phyloP scores from a whole-genome alignment of 2,797 vertebrate genomes.

The Enteromius mattozi region DNA sequence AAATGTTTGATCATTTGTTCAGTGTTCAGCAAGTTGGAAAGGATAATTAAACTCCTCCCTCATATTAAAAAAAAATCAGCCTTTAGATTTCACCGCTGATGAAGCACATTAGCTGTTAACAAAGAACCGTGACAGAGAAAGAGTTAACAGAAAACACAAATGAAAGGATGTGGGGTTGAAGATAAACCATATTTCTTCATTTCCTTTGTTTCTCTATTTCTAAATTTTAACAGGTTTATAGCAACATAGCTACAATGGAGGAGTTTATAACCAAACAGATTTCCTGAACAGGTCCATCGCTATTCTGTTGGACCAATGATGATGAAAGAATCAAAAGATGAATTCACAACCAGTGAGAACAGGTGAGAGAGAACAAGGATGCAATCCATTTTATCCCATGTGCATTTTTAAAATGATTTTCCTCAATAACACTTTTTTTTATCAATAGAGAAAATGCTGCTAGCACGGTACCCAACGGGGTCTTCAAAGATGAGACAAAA shows the following conservation, averaged over 20 bases:
- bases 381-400: not conserved
- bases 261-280: not conserved
- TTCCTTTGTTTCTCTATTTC: conserved; percentile 25
- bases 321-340: conserved; percentile 56
- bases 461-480: conserved; percentile 64
- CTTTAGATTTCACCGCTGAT: not conserved
- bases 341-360: conserved; percentile 38
- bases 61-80: not conserved
- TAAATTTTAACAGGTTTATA: not conserved
- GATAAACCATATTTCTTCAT: conserved; percentile 11
- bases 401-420: not conserved
- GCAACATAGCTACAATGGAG: conserved; percentile 19
- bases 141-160: not conserved
- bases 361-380: conserved; percentile 48
- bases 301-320: conserved; percentile 35
- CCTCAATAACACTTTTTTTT: not conserved
- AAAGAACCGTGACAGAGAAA: not conserved
- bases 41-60: not conserved
- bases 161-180: conserved; percentile 17
- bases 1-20: not conserved
- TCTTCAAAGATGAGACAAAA: conserved; percentile 51
- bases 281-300: conserved; percentile 3
- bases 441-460: not conserved
- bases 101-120: not conserved
- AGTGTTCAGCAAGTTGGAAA: not conserved